Base-by-base conservation (phyloP, 1,140 invertebrate species). In the Calliopsis andreniformis region DNA sequence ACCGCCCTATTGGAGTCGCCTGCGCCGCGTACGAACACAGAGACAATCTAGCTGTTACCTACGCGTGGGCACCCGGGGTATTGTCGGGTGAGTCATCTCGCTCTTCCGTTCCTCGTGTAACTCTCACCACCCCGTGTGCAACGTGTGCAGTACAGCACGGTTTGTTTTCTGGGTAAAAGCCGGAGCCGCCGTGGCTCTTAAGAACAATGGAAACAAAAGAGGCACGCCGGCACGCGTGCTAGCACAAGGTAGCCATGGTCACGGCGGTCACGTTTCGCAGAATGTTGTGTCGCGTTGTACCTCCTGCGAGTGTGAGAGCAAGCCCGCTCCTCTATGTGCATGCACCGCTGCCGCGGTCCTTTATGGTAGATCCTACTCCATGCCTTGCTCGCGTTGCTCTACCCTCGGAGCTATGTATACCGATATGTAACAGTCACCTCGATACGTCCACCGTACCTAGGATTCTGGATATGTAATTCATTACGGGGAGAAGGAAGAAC, bases 181-280 rank as follows among this genome's bases (percentile, higher is more conserved):
- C 67, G 70, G 18, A 49, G 80, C 51, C 75, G 72, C 49, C 45
- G 47, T 58, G 67, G 67, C 47, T 64, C 72, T 73, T 76, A 84
- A 83, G 85, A 88, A 89, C 87, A 89, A 88, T 88, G 84, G 86
- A 87, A 84, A 88, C 88, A 85, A 86, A 88, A 89, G 86, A 78
- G 81, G 76, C 83, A 62, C 77, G 69, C 76, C 35, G 68, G 76
- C 79, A 83, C 76, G 85, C 72, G 82, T 76, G 79, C 79, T 75
- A 82, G 67, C 78, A 62, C 62, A 79, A 73, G 76, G 82, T 81
- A 82, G 83, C 76, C 79, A 82, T 85, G 83, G 86, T 81, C 87
- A 86, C 83, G 83, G 59, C 73, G 87, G 87, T 89, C 87, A 89
- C 87, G 87, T 89, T 89, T 87, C 86, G 72, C 55, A 61, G 81